phyloP scores from a whole-genome alignment of 2,888 invertebrate species.

The Lasioglossum figueresi region DNA sequence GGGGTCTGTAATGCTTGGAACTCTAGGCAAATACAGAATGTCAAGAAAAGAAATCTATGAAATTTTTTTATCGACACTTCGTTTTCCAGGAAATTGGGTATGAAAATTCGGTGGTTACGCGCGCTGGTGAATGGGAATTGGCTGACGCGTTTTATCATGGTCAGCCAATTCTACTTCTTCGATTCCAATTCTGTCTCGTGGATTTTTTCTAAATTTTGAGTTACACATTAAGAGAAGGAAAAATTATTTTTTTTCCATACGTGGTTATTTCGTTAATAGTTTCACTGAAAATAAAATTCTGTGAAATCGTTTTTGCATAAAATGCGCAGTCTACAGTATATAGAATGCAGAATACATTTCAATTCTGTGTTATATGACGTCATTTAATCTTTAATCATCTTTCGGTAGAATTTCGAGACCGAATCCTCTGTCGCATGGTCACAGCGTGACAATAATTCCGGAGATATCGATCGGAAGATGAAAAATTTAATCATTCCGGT shows the following conservation, averaged over 20 bases:
- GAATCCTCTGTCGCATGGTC: background rate
- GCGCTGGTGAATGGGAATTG: too few relatives aligned
- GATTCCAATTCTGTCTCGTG: background rate
- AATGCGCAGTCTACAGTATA: background rate
- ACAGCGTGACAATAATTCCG: background rate
- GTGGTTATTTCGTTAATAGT: background rate
- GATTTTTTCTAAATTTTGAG: background rate
- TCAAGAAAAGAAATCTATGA: background rate
- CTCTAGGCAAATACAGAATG: background rate
- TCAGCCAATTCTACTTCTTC: background rate
- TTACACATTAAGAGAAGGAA: background rate
- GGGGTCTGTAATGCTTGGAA: background rate
- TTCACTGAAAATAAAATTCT: background rate
- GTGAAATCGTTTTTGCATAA: background rate
- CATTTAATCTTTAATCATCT: background rate
- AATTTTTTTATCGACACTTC: background rate
- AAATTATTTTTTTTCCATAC: background rate
- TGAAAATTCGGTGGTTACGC: too few relatives aligned
- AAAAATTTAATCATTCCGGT: background rate
- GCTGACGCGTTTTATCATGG: background rate
- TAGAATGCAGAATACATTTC: background rate
- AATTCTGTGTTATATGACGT: background rate
- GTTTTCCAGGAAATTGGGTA: too few relatives aligned
- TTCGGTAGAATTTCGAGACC: background rate
- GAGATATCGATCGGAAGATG: background rate